Evolutionary conservation across 2,797 vertebrate genomes (phyloP).

Genomic region (Pelobates cultripes): DNA sequence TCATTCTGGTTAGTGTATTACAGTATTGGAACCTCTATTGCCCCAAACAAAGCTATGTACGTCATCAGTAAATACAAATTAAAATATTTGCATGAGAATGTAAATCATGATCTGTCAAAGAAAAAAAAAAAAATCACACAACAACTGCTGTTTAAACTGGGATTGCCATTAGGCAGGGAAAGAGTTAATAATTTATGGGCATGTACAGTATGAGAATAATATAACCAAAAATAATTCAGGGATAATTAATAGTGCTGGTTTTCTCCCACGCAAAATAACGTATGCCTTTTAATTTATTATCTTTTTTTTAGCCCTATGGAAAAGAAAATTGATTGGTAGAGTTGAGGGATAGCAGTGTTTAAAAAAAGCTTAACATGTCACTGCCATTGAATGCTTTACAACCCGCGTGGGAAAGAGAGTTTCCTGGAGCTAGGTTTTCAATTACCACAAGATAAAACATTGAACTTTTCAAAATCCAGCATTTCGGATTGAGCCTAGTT

Average conservation of each 20-base stretch:
- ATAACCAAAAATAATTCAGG: background rate
- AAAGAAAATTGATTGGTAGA: conserved; percentile 16
- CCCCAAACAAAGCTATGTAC: no score
- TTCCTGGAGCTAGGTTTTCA: conserved; percentile 44
- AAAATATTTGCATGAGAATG: no score
- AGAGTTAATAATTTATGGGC: background rate
- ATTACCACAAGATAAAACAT: conserved; percentile 46
- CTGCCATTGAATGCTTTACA: conserved; percentile 44
- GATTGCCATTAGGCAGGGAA: background rate
- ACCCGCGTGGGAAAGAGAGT: conserved; percentile 50
- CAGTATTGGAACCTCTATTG: no score
- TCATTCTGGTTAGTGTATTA: no score
- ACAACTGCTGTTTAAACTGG: background rate
- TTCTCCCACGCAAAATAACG: background rate
- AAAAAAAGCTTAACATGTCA: conserved; percentile 38
- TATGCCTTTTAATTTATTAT: background rate
- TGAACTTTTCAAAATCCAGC: conserved; percentile 24
- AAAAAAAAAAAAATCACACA: background rate
- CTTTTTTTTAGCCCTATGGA: background rate
- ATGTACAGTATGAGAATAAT: background rate
- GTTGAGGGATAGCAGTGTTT: conserved; percentile 28
- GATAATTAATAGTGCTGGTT: background rate
- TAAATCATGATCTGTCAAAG: background rate
- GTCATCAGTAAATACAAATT: no score
- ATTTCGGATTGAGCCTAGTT: conserved; percentile 34